Percentiles rank a stretch among this genome's conserved stretches.
Conservation (phyloP, 2,797 vertebrate species). For the Xenopus petersii region DNA sequence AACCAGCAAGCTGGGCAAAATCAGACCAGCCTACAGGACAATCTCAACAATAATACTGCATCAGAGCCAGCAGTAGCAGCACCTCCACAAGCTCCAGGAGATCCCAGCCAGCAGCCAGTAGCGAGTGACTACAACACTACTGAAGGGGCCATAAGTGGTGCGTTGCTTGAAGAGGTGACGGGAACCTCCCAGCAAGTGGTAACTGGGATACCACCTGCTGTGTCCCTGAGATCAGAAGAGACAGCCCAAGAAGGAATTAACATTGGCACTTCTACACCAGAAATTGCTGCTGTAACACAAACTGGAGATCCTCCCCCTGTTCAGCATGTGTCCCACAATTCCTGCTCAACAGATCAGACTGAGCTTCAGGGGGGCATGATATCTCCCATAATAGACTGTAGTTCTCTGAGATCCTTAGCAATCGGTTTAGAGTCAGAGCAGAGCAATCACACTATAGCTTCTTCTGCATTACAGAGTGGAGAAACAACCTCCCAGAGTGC, state of each 20-base stretch:
- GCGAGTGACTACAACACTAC: not conserved
- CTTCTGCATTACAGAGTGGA: not conserved
- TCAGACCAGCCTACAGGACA: conserved; percentile 87
- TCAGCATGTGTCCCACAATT: not conserved
- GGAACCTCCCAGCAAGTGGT: not conserved
- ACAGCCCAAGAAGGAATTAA: accelerated
- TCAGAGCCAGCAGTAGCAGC: conserved; percentile 43
- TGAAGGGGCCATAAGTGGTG: accelerated
- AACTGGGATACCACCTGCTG: not conserved
- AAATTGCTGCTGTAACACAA: conserved; percentile 27
- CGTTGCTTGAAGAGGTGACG: not conserved
- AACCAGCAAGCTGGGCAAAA: conserved; percentile 85
- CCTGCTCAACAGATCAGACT: conserved; percentile 11
- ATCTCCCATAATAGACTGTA: conserved; percentile 22
- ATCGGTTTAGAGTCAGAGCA: conserved; percentile 14
- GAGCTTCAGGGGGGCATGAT: conserved; percentile 8
- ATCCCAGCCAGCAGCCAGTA: not conserved
- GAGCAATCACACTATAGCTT: conserved; percentile 3
- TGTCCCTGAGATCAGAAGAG: not conserved
- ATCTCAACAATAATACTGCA: conserved; percentile 84
- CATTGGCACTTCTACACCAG: not conserved
- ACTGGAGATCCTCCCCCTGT: conserved; percentile 38
- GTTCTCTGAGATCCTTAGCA: conserved; percentile 2
- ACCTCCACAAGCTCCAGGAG: conserved; percentile 16
- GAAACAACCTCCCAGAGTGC: conserved; percentile 10